These are phyloP conservation scores for Ceratotherium simum DNA, from an alignment of 2,113 vertebrate species.

Conservation along the genomic window DNA sequence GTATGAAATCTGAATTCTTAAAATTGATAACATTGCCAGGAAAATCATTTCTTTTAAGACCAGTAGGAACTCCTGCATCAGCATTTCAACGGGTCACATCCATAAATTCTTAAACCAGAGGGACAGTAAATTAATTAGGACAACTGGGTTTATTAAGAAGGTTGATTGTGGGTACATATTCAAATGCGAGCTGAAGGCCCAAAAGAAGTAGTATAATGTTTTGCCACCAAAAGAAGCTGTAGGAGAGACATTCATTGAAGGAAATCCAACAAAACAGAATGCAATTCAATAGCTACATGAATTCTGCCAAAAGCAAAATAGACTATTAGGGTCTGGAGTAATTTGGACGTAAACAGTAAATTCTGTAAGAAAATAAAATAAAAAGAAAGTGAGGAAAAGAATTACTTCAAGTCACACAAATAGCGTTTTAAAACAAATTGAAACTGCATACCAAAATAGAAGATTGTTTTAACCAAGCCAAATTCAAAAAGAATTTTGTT, in stretches of 20 bases:
- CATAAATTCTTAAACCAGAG: conserved; percentile 79
- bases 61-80: conserved; percentile 74
- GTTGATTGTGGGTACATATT: conserved; percentile 77
- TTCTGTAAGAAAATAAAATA: conserved; percentile 61
- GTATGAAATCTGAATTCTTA: conserved; percentile 80
- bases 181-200: conserved; percentile 81
- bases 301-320: conserved; percentile 86
- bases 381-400: conserved; percentile 34
- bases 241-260: conserved; percentile 81
- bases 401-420: conserved; percentile 45
- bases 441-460: conserved; percentile 46
- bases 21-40: conserved; percentile 74
- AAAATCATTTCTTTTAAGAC: conserved; percentile 73
- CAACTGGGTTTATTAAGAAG: conserved; percentile 77
- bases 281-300: conserved; percentile 87
- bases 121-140: conserved; percentile 89
- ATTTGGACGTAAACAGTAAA: conserved; percentile 83
- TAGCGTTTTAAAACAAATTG: conserved; percentile 67
- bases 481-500: conserved; percentile 8
- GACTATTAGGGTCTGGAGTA: conserved; percentile 83
- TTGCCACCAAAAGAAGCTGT: conserved; percentile 79
- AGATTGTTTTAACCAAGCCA: conserved; percentile 71
- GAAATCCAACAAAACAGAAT: conserved; percentile 85
- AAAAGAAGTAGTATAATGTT: conserved; percentile 87
- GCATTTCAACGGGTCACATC: conserved; percentile 82